Base-by-base conservation (phyloP, 2,113 vertebrate genomes). In the Mastomys coucha region DNA sequence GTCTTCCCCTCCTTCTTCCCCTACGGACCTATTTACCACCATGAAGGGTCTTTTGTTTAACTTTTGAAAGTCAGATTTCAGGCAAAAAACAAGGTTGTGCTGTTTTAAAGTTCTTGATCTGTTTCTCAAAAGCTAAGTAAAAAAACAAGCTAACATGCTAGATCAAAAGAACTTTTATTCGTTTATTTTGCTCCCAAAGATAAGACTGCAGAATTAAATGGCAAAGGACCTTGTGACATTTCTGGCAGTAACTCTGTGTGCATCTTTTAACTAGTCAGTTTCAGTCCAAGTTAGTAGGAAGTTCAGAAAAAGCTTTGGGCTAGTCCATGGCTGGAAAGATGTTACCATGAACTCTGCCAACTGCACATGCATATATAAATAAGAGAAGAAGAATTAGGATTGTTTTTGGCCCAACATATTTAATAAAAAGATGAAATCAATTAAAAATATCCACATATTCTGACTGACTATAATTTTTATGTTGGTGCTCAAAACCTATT, bases 251-350 rank as follows among this genome's bases (percentile, higher is more conserved):
- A 93, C 97, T 98, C 96, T 98, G 94, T 96, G 56, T 97, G 97
- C 98, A 96, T 97, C 96, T 98, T 98, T 98, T 97, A 98, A 97
- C 96, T 95, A 97, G 96, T 96, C 94, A 96, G 90, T 97, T 85
- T 97, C 98, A 98, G 98, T 98, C 97, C 98, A 98, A 98, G 98
- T 98, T 98, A 98, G 98, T 97, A 98, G 98, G 98, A 97, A 89
- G 97, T 98, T 98, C 98, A 98, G 98, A 98, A 98, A 98, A 97
- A 88, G 96, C 91, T 97, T 98, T 98, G 97, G 97, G 98, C 97
- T 90, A 86, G 91, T 95, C 97, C 97, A 97, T 97, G 98, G 97
- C 98, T 98, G 97, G 97, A 97, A 97, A 97, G 97, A 97, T 88
- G 56, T 97, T 98, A 97, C 97, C 97, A 82, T 80, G 97, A 96